phyloP scores from a whole-genome alignment of 1,140 invertebrate species.

The Tachypleus tridentatus region DNA sequence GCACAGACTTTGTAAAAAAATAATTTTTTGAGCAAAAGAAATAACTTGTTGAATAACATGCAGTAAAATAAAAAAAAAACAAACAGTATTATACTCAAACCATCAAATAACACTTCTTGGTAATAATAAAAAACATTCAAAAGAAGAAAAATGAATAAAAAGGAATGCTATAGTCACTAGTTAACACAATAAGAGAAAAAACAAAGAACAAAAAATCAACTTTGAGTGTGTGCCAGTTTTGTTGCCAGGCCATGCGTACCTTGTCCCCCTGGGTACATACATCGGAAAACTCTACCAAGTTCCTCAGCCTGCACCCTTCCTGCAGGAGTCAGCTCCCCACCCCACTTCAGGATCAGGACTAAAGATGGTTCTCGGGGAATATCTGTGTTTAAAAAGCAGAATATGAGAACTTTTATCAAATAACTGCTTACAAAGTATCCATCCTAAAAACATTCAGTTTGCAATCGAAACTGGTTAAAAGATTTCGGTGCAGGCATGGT shows the following conservation, averaged over 20 bases:
- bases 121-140: slow-evolving; percentile 1
- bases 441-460: too few species aligned
- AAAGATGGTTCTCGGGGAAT: slow-evolving; percentile 72
- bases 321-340: slow-evolving; percentile 96
- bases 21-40: too few species aligned
- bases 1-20: too few species aligned
- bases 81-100: too few species aligned
- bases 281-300: slow-evolving; percentile 91
- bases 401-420: background rate
- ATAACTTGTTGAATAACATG: too few species aligned
- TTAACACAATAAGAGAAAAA: slow-evolving; percentile 2
- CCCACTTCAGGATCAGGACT: slow-evolving; percentile 97
- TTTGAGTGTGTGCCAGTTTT: slow-evolving; percentile 3
- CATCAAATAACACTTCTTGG: too few species aligned
- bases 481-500: too few species aligned
- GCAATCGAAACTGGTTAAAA: too few species aligned
- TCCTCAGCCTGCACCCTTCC: slow-evolving; percentile 95
- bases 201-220: slow-evolving; percentile 1
- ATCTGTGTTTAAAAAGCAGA: slow-evolving; percentile 43
- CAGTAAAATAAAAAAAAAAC: too few species aligned
- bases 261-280: slow-evolving; percentile 80
- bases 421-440: too few species aligned
- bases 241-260: slow-evolving; percentile 24
- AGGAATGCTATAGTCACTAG: background rate
- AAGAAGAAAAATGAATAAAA: slow-evolving; percentile 10